A percentile compares a stretch with the other conserved stretches of the same genome.
These are phyloP conservation scores for Zaprionus lachaisei DNA, from an alignment of 1,140 invertebrate genomes.

Conservation along the genomic window DNA sequence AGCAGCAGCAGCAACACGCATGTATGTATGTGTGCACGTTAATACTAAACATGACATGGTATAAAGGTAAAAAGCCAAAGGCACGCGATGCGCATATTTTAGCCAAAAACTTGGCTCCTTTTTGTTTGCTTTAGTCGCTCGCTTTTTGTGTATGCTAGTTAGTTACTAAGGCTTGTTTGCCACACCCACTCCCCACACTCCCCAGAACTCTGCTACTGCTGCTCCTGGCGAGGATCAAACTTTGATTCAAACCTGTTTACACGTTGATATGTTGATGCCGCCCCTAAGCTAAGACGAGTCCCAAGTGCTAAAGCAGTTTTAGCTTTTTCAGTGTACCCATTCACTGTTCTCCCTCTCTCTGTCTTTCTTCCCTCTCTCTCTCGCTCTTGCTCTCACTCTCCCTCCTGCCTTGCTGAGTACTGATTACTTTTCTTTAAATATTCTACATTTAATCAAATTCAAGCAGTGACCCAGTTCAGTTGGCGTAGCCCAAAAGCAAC, in stretches of 20 bases:
- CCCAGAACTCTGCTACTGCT: background rate
- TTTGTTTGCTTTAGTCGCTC: conserved; percentile 31
- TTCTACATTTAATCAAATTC: conserved; percentile 60
- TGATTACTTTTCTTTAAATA: conserved; percentile 33
- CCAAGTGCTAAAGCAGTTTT: background rate
- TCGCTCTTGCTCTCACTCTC: no score
- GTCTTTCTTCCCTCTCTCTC: background rate
- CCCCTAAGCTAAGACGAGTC: conserved; percentile 22
- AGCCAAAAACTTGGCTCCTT: conserved; percentile 46
- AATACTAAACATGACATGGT: conserved; percentile 78
- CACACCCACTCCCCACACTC: background rate
- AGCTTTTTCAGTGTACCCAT: background rate
- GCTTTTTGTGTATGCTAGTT: conserved; percentile 48
- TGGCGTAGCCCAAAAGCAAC: conserved; percentile 35
- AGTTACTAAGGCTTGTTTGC: conserved; percentile 46
- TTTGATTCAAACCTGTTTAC: conserved; percentile 59
- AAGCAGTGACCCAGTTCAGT: conserved; percentile 57
- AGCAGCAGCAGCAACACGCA: background rate
- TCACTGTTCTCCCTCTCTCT: background rate
- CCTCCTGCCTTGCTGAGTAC: background rate
- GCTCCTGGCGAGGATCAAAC: conserved; percentile 65
- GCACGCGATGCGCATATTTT: conserved; percentile 81
- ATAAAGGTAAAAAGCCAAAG: conserved; percentile 79
- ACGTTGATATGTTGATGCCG: conserved; percentile 52
- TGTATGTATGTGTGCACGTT: conserved; percentile 33